phyloP scores from a whole-genome alignment of 1,140 invertebrate species.

The honey bee (Apis mellifera) region DNA sequence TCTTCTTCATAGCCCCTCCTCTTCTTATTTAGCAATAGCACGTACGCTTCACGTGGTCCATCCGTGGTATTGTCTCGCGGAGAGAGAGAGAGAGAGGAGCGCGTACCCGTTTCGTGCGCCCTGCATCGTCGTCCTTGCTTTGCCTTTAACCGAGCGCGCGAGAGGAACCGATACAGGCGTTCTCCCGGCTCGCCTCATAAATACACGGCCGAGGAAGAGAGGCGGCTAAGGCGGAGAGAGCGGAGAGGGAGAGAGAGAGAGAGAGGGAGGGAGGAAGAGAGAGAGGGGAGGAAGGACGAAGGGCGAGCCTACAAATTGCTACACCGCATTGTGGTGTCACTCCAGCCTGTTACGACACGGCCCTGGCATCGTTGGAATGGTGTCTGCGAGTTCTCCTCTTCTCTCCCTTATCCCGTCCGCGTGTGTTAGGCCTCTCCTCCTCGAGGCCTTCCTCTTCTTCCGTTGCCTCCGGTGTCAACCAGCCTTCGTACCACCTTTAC shows the following conservation, averaged over 20 bases:
- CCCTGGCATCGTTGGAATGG: slow-evolving; percentile 81
- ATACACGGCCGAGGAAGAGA: slow-evolving; percentile 56
- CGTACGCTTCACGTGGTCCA: neutral
- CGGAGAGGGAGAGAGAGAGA: slow-evolving; percentile 32
- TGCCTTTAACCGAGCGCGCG: slow-evolving; percentile 45
- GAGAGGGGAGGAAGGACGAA: slow-evolving; percentile 74
- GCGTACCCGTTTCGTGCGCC: slow-evolving; percentile 35
- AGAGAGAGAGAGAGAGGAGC: neutral
- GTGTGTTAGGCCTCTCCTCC: slow-evolving; percentile 13
- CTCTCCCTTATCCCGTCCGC: slow-evolving; percentile 33
- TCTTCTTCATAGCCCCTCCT: slow-evolving; percentile 19
- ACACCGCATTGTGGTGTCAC: slow-evolving; percentile 82
- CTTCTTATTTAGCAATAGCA: slow-evolving; percentile 1
- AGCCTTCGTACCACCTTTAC: slow-evolving; percentile 54
- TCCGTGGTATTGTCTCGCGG: neutral
- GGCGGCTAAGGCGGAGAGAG: slow-evolving; percentile 19
- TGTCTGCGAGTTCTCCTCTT: slow-evolving; percentile 72
- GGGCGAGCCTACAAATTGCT: slow-evolving; percentile 82
- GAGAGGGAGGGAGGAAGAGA: slow-evolving; percentile 75
- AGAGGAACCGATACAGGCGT: slow-evolving; percentile 60
- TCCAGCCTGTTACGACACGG: slow-evolving; percentile 79
- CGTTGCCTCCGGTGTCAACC: slow-evolving; percentile 46
- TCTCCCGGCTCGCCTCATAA: slow-evolving; percentile 64
- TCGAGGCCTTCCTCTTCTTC: slow-evolving; percentile 15
- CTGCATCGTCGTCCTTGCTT: slow-evolving; percentile 52